These are phyloP conservation scores for Psittacula cyanocephala DNA, from an alignment of 2,113 vertebrate genomes.

Conservation along the genomic window DNA sequence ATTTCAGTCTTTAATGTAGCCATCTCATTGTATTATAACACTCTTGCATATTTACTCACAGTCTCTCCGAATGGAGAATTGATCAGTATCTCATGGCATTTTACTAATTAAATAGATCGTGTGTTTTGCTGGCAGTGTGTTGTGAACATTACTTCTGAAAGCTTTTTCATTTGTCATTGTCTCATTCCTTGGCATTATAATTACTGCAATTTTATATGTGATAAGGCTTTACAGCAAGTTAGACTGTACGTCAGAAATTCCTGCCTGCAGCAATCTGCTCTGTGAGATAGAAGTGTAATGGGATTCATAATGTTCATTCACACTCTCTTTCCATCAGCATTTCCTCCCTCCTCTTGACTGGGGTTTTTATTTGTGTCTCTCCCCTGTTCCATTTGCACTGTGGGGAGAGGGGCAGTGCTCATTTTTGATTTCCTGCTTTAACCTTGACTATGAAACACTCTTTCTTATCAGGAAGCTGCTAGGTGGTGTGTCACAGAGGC, in stretches of 20 bases:
- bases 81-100: slow-evolving; percentile 50
- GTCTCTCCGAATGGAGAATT: slow-evolving; percentile 9
- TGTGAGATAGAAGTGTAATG: slow-evolving; percentile 45
- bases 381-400: background rate
- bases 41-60: slow-evolving; percentile 42
- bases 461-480: background rate
- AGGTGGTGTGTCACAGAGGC: background rate
- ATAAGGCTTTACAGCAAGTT: slow-evolving; percentile 62
- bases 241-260: slow-evolving; percentile 46
- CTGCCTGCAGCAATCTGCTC: slow-evolving; percentile 46
- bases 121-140: slow-evolving; percentile 61
- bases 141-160: slow-evolving; percentile 58
- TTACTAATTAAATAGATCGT: slow-evolving; percentile 68
- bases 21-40: slow-evolving; percentile 15
- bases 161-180: slow-evolving; percentile 70
- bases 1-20: slow-evolving; percentile 55
- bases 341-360: slow-evolving; percentile 6
- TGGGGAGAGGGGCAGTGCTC: background rate
- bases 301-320: slow-evolving; percentile 45
- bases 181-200: slow-evolving; percentile 62
- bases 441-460: slow-evolving; percentile 5
- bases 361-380: slow-evolving; percentile 3
- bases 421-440: slow-evolving; percentile 13
- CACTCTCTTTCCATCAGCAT: slow-evolving; percentile 26
- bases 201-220: slow-evolving; percentile 58